phyloP scores from a whole-genome alignment of 1,140 invertebrate species.

The Neodiprion pinetum region DNA sequence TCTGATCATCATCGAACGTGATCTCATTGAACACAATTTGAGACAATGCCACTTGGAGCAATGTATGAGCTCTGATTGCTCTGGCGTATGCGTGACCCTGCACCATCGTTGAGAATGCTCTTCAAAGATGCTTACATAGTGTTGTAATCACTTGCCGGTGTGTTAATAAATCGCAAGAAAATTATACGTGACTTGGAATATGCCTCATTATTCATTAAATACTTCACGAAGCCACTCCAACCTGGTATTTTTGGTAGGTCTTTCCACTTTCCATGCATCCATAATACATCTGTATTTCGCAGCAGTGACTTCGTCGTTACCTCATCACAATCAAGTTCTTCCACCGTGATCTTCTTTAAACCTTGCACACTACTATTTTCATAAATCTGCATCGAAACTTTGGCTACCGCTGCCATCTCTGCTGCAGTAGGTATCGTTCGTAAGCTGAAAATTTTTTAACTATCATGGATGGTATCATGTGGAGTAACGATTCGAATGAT shows the following conservation, averaged over 20 bases:
- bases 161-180: conserved; percentile 31
- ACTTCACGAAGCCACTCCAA: conserved; percentile 43
- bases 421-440: neutral
- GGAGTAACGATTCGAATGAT: conserved; percentile 44
- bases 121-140: conserved; percentile 30
- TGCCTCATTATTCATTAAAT: conserved; percentile 27
- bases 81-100: conserved; percentile 24
- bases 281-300: conserved; percentile 34
- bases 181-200: conserved; percentile 27
- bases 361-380: neutral
- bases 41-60: conserved; percentile 25
- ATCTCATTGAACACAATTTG: conserved; percentile 3
- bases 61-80: conserved; percentile 27
- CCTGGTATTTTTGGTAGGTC: conserved; percentile 26
- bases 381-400: neutral
- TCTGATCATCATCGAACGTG: neutral
- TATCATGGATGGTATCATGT: conserved; percentile 36
- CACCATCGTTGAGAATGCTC: conserved; percentile 22
- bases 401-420: neutral
- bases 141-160: conserved; percentile 25
- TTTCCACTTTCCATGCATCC: conserved; percentile 39
- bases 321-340: conserved; percentile 13
- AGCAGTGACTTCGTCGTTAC: neutral
- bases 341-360: conserved; percentile 8
- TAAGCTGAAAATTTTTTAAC: neutral